Conservation (phyloP, 2,797 vertebrate genomes). For the Ammospiza maritima region DNA sequence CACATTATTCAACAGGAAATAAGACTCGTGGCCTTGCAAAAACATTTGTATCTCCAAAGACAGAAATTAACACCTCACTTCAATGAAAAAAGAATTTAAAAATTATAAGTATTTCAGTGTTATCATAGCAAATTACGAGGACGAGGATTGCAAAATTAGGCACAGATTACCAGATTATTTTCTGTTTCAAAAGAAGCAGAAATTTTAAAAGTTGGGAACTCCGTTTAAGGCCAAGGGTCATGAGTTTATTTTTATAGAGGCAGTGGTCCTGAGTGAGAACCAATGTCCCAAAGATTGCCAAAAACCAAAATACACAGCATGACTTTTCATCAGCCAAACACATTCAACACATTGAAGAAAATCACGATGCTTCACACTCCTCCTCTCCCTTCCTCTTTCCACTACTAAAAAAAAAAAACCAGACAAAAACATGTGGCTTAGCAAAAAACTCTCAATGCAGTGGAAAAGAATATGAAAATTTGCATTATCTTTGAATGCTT, state of each 20-base stretch:
- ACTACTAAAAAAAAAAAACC: neutral
- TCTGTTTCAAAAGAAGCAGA: neutral
- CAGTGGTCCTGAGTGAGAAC: neutral
- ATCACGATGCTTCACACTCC: rapidly evolving
- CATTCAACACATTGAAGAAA: neutral
- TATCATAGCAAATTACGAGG: neutral
- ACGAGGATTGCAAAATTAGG: neutral
- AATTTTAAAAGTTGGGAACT: neutral
- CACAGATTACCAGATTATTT: neutral
- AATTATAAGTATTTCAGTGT: neutral
- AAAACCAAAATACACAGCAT: neutral
- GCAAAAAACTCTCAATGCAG: neutral
- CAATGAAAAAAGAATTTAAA: neutral
- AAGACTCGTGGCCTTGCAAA: neutral
- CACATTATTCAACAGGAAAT: neutral
- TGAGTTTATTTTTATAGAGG: neutral
- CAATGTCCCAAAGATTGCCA: neutral
- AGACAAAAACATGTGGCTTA: neutral
- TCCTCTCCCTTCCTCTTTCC: neutral
- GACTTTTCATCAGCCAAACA: neutral
- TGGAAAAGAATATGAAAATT: neutral
- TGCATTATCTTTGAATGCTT: neutral
- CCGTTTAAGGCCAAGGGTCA: neutral
- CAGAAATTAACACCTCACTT: neutral
- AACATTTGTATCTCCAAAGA: neutral